Evolutionary conservation across 1,140 invertebrate genomes (phyloP), one percentile per base, ranked within the genome.

Genomic region (Dreissena polymorpha): DNA sequence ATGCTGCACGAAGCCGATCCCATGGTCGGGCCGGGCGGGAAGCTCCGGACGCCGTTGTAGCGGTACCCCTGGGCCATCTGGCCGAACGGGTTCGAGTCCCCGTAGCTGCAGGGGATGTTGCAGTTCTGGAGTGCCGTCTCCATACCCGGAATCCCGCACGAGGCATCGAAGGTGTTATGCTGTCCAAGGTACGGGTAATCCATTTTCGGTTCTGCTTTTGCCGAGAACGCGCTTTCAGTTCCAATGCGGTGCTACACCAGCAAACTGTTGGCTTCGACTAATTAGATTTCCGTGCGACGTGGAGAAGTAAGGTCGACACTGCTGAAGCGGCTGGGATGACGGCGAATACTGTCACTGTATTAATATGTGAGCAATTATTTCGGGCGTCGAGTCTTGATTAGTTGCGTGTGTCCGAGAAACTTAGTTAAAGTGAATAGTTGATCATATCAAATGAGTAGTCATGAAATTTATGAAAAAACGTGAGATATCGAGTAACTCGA

Each of bases 31-130:
- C 88, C 89, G 18, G 87, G 85, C 10, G 89, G 87, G 60, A 91
- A 91, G n/a, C 87, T 86, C 63, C 90, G 82, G 14, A 91, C 90
- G 67, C 88, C 89, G 74, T 91, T 91, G 84, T 91, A 91, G 8
- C 90, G 86, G 83, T 91, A 91, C 76, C 88, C 88, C 65, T 90
- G 89, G 57, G 96, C 95, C 95, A 97, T 97, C 93, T 97, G 96
- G 64, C 96, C 96, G 92, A 96, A 97, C 14, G 96, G 96, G 29
- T 96, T 96, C 84, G 97, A 94, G 92, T 97, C 96, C 29, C 96
- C 96, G 93, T 97, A 97, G 10, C 96, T 95, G 91, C 96, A 96
- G 55, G 96, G 95, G 93, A 96, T 95, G 68, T 91, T 92, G 71
- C 92, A 93, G 88, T 95, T 95, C 10, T 93, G 92, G 50, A 95